phyloP scores from a whole-genome alignment of 1,140 invertebrate genomes.

The Globodera rostochiensis region DNA sequence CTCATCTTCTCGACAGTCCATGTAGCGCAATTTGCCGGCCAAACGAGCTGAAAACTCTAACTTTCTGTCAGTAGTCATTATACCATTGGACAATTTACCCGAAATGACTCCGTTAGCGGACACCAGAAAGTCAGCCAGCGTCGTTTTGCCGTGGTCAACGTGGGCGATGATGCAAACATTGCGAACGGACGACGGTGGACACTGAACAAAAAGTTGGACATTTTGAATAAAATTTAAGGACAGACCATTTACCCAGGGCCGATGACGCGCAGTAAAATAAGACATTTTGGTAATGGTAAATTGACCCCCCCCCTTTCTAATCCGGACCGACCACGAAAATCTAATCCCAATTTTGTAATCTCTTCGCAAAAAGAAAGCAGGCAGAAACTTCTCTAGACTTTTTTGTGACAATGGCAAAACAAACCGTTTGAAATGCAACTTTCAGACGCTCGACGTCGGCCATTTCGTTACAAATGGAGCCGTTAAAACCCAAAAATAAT shows the following conservation, averaged over 20 bases:
- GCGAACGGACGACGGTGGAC: slow-evolving; percentile 74
- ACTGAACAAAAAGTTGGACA: slow-evolving; percentile 30
- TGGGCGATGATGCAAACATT: slow-evolving; percentile 98
- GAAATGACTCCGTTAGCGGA: slow-evolving; percentile 82
- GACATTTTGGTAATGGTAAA: too few relatives aligned
- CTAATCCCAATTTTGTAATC: too few relatives aligned
- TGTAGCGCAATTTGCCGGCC: slow-evolving; percentile 72
- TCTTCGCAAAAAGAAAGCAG: too few relatives aligned
- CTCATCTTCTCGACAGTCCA: slow-evolving; percentile 94
- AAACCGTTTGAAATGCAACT: neutral
- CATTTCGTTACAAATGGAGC: neutral
- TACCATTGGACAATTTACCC: slow-evolving; percentile 33
- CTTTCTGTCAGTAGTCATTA: neutral
- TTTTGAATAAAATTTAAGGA: too few relatives aligned
- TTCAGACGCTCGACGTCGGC: neutral
- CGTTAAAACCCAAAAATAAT: neutral
- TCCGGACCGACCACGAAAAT: too few relatives aligned
- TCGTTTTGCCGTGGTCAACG: slow-evolving; percentile 99
- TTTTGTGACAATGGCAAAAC: too few relatives aligned
- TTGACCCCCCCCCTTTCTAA: too few relatives aligned
- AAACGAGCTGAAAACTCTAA: slow-evolving; percentile 52
- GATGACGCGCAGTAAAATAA: too few relatives aligned
- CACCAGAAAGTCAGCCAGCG: slow-evolving; percentile 87
- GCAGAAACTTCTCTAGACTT: too few relatives aligned
- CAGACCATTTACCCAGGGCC: too few relatives aligned